Conservation (phyloP, 2,888 invertebrate species). For the Nowickia ferox region DNA sequence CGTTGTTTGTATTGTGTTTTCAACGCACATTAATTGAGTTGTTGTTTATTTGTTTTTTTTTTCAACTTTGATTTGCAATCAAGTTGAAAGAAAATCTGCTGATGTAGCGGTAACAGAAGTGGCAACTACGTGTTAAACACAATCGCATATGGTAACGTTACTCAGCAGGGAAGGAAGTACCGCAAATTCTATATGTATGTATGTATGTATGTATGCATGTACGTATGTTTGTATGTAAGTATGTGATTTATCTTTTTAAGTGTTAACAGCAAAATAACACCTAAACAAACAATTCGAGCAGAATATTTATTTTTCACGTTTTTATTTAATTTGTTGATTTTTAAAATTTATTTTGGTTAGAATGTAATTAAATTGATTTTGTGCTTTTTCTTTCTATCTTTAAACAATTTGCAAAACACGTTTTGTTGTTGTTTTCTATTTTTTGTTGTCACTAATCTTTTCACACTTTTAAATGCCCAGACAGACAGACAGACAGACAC, state of each 20-base stretch:
- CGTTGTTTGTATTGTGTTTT: slow-evolving; percentile 38
- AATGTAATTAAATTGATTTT: slow-evolving; percentile 41
- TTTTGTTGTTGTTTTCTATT: slow-evolving; percentile 18
- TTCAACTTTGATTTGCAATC: slow-evolving; percentile 62
- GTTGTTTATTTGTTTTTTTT: slow-evolving; percentile 65
- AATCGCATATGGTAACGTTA: slow-evolving; percentile 59
- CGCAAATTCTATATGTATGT: not conserved
- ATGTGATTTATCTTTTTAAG: slow-evolving; percentile 34
- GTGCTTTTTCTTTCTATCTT: not conserved
- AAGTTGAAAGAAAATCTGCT: slow-evolving; percentile 51
- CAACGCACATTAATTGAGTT: slow-evolving; percentile 67
- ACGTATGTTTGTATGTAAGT: not conserved
- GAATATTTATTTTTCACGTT: slow-evolving; percentile 51
- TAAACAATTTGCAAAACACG: slow-evolving; percentile 25
- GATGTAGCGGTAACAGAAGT: slow-evolving; percentile 29
- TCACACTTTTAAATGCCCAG: slow-evolving; percentile 34
- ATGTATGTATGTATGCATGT: not conserved
- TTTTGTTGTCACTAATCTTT: slow-evolving; percentile 43
- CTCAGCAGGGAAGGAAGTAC: slow-evolving; percentile 43
- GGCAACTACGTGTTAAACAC: slow-evolving; percentile 38
- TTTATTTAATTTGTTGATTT: slow-evolving; percentile 42
- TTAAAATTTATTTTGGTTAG: slow-evolving; percentile 33
- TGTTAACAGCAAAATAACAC: slow-evolving; percentile 62
- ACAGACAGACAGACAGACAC: not conserved
- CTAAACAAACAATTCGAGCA: slow-evolving; percentile 14